These are phyloP conservation scores for Noctua pronuba DNA, from an alignment of 2,888 invertebrate genomes.

Conservation along the genomic window DNA sequence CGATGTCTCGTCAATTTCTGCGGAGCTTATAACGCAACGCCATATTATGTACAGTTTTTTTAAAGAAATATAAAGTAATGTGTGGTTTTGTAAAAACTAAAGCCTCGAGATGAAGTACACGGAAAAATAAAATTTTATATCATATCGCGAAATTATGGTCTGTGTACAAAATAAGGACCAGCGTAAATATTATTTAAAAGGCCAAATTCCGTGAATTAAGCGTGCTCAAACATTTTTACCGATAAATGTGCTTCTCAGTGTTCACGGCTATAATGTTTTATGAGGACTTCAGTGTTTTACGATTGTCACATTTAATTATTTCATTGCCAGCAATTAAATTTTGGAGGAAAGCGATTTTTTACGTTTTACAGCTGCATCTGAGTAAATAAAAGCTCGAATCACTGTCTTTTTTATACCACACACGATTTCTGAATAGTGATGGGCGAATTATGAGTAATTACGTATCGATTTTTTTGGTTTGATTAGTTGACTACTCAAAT, in stretches of 20 bases:
- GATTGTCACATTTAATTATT: constrained; percentile 90
- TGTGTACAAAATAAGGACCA: constrained; percentile 49
- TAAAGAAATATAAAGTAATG: too few relatives aligned
- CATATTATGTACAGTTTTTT: background rate
- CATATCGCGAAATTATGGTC: constrained; percentile 35
- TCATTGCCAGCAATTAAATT: constrained; percentile 90
- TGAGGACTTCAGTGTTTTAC: constrained; percentile 85
- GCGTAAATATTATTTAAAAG: constrained; percentile 59
- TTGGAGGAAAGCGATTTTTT: constrained; percentile 88
- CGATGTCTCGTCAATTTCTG: background rate
- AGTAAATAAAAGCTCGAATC: constrained; percentile 87
- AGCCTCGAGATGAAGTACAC: background rate
- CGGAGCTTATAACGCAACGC: background rate
- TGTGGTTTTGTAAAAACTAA: background rate
- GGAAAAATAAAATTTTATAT: constrained; percentile 23
- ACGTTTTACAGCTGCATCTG: constrained; percentile 87
- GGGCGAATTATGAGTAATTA: constrained; percentile 59
- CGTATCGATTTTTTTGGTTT: constrained; percentile 51
- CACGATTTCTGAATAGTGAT: constrained; percentile 85
- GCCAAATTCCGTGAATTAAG: constrained; percentile 60
- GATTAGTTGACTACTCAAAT: constrained; percentile 35
- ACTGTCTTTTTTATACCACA: constrained; percentile 89
- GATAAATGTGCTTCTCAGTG: constrained; percentile 76
- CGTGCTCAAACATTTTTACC: constrained; percentile 69
- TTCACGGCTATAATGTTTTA: constrained; percentile 87